phyloP scores from a whole-genome alignment of 2,113 vertebrate genomes.

The Calidris pygmaea region DNA sequence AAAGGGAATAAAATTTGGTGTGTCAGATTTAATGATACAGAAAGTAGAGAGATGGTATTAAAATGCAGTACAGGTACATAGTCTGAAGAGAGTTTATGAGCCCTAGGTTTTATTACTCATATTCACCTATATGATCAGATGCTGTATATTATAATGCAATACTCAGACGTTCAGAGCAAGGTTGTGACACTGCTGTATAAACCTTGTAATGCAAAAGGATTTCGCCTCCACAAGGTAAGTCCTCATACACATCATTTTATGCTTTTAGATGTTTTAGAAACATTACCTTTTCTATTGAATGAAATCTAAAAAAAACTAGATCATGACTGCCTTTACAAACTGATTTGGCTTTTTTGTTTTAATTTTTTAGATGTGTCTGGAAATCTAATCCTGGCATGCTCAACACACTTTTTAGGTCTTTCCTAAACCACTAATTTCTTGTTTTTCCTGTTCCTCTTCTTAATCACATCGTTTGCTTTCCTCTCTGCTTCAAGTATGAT shows the following conservation, averaged over 20 bases:
- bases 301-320: neutral
- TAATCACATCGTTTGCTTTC: neutral
- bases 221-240: neutral
- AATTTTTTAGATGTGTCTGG: neutral
- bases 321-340: neutral
- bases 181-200: slow-evolving; percentile 50
- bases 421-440: neutral
- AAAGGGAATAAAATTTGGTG: slow-evolving; percentile 70
- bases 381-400: neutral
- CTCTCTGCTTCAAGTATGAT: neutral
- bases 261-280: neutral
- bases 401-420: neutral
- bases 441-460: neutral
- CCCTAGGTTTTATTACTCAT: slow-evolving; percentile 55
- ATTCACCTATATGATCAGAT: slow-evolving; percentile 37
- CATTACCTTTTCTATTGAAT: neutral
- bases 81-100: slow-evolving; percentile 60
- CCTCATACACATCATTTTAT: neutral
- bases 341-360: neutral
- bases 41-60: slow-evolving; percentile 56
- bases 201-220: neutral
- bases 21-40: slow-evolving; percentile 72
- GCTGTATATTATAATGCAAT: slow-evolving; percentile 48
- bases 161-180: slow-evolving; percentile 42
- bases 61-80: slow-evolving; percentile 59